Base-by-base conservation (phyloP, 2,888 invertebrate species). In the Tigriopus californicus region DNA sequence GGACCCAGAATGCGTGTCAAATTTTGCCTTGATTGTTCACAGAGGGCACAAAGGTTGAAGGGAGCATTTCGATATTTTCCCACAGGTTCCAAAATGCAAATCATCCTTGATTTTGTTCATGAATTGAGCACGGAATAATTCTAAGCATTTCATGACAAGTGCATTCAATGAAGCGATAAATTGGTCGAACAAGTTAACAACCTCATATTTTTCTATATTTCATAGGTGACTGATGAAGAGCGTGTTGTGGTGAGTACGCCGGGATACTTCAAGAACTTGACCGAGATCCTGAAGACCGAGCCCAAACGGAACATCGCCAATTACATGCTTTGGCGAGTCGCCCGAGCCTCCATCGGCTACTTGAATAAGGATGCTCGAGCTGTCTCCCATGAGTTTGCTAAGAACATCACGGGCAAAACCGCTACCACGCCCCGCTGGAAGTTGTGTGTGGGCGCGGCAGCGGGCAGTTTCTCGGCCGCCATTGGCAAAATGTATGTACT, bases 271-370 rank as follows among this genome's bases (percentile, higher is more conserved):
- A 73, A 75, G 1, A 78, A 81, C 49, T 78, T 90, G 40, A 83
- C 85, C 70, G 76, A 70, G 41, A 66, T 80, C 5, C 68, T 80
- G 56, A 46, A 44, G 11, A 15, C 20, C n/a, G 47, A 57, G 18
- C 47, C 44, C 63, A 66, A n/a, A 66, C 79, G 85, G 63, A 75
- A 79, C 2, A 77, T 83, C 66, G 88, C 91, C 3, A 94, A 94
- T 74, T 94, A 94, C 68, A 81, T 88, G 65, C 80, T 91, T 80
- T 92, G 92, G 91, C 78, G 91, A 58, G 85, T 85, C 1, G 83
- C 86, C 0, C 82, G 82, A 0, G 82, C 84, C 5, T 82, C 86
- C 0, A 67, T 70, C 11, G 80, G 82, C 3, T 90, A 87, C 70
- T 73, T 92, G 62, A 83, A 80, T 0, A 86, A 89, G 57, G 77